Conservation (phyloP, 1,140 invertebrate genomes). For the Drosophila ogumai region DNA sequence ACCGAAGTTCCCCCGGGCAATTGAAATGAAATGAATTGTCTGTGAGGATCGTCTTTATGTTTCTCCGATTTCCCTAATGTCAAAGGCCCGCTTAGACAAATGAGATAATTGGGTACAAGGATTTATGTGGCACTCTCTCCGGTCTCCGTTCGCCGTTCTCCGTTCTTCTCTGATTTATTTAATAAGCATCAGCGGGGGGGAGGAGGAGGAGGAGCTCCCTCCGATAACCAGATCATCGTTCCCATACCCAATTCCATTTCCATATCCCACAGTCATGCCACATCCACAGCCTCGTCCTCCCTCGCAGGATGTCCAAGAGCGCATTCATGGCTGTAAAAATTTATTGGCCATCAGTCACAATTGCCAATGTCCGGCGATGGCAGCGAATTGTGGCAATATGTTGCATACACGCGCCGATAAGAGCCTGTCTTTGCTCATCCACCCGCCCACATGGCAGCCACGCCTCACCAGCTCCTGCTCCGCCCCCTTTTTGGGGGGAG, state of each 20-base stretch:
- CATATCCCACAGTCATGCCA: constrained; percentile 13
- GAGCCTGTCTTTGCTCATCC: constrained; percentile 29
- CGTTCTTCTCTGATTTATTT: constrained; percentile 68
- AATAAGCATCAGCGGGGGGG: constrained; percentile 47
- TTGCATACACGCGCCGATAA: constrained; percentile 74
- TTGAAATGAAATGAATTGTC: constrained; percentile 74
- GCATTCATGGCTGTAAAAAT: constrained; percentile 70
- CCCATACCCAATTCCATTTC: constrained; percentile 14
- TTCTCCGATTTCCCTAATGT: constrained; percentile 71
- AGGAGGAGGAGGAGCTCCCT: constrained; percentile 2
- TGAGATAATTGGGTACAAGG: constrained; percentile 78
- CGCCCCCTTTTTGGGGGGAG: neutral
- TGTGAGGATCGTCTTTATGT: constrained; percentile 52
- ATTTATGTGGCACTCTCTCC: constrained; percentile 63
- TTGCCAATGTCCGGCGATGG: constrained; percentile 62
- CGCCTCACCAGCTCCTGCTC: neutral
- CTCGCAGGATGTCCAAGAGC: constrained; percentile 47
- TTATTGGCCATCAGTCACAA: constrained; percentile 83
- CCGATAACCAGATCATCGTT: constrained; percentile 21
- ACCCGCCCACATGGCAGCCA: constrained; percentile 9
- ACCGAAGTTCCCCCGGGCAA: constrained; percentile 39
- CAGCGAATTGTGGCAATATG: constrained; percentile 73
- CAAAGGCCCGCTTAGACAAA: constrained; percentile 72
- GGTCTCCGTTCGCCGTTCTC: neutral
- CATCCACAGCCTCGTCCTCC: neutral